Percentiles rank a stretch among this genome's conserved stretches.
Evolutionary conservation across 2,113 vertebrate species (phyloP).

Genomic region (Tichodroma muraria): DNA sequence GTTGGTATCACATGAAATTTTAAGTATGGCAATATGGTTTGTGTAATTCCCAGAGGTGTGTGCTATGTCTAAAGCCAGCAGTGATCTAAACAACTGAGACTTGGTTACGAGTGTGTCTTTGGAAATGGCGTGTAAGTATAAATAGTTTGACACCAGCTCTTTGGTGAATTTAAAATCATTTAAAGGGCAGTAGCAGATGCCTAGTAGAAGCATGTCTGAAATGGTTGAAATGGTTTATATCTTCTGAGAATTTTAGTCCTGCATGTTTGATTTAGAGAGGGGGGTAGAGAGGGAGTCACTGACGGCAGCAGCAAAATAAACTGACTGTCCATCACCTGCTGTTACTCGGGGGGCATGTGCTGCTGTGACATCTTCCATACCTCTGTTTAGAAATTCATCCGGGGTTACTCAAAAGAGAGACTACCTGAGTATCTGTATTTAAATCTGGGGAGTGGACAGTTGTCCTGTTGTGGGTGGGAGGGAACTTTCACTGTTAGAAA

Average conservation of each 20-base stretch:
- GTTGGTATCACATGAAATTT: slow-evolving; percentile 2
- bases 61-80: background rate
- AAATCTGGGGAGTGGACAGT: background rate
- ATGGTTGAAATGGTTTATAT: background rate
- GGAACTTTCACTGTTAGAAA: background rate
- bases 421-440: background rate
- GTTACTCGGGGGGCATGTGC: background rate
- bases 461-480: background rate
- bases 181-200: background rate
- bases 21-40: background rate
- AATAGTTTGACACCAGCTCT: background rate
- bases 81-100: background rate
- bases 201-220: background rate
- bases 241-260: background rate
- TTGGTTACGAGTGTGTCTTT: background rate
- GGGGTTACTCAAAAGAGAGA: background rate
- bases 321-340: background rate
- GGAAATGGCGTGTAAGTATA: background rate
- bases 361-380: background rate
- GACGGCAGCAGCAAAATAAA: background rate
- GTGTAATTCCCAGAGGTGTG: slow-evolving; percentile 14
- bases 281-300: background rate
- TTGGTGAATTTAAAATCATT: slow-evolving; percentile 11
- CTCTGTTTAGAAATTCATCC: background rate
- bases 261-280: background rate